Percentiles rank a stretch among this genome's conserved stretches.
These are phyloP conservation scores for Listronotus oregonensis DNA, from an alignment of 1,140 invertebrate genomes.

Conservation along the genomic window DNA sequence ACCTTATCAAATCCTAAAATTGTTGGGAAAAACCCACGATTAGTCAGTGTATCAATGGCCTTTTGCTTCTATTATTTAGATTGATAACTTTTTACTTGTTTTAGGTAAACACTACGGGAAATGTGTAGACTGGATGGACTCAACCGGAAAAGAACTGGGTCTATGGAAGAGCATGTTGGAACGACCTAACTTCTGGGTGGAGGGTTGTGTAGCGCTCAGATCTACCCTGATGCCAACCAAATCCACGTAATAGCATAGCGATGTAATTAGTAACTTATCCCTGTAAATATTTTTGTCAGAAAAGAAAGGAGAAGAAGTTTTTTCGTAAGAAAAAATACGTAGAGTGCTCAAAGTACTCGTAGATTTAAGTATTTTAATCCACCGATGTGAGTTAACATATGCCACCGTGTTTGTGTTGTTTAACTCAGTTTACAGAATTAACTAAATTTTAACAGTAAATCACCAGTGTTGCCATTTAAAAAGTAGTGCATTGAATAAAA, in stretches of 20 bases:
- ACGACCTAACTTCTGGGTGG: conserved; percentile 94
- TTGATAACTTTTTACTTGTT: conserved; percentile 24
- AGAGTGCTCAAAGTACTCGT: too few species aligned
- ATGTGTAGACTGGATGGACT: conserved; percentile 93
- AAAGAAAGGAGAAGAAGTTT: not conserved
- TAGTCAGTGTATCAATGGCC: too few species aligned
- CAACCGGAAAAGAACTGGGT: conserved; percentile 83
- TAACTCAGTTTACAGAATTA: too few species aligned
- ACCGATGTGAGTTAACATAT: too few species aligned
- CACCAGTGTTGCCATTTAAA: too few species aligned
- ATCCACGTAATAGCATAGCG: conserved; percentile 60
- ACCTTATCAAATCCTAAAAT: too few species aligned
- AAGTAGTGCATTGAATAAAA: too few species aligned
- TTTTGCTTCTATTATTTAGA: too few species aligned
- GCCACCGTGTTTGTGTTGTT: too few species aligned
- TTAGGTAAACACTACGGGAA: conserved; percentile 86
- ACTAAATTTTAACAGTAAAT: too few species aligned
- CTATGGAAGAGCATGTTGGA: conserved; percentile 95
- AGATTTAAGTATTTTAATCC: too few species aligned
- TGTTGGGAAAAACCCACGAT: too few species aligned
- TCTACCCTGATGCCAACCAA: conserved; percentile 67
- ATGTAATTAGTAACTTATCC: conserved; percentile 26
- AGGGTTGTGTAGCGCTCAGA: conserved; percentile 82
- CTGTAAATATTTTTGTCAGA: not conserved
- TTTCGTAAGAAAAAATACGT: not conserved